Evolutionary conservation across 2,797 vertebrate genomes (phyloP), one percentile per base, ranked within the genome.

Genomic region (Coregonus ussuriensis): DNA sequence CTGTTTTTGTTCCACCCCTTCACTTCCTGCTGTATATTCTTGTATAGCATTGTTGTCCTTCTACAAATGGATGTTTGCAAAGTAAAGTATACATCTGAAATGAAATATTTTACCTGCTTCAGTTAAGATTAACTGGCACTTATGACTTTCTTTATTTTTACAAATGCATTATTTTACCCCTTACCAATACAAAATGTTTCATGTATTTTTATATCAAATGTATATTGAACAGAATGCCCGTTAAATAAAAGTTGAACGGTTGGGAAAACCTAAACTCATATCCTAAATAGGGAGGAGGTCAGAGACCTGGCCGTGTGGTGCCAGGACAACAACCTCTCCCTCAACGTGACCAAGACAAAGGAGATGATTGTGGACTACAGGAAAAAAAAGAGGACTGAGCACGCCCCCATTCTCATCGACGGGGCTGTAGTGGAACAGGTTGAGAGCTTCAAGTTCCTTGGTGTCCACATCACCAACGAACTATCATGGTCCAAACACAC

Each of bases 1-100:
- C 84, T 82, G 71, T 29, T 51, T 63, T 59, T 71, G 63, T 25
- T 33, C 21, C 16, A 62, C 59, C 63, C 9, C 21, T 62, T 66
- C 47, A 37, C 29, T 79, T 75, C 25, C 70, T 67, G 62, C 62
- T 31, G 18, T n/a, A 33, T 71, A 18, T 35, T 16, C 35, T n/a
- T 65, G 65, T 18, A 56, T 68, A 31, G 52, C 63, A 21, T 16
- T 67, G 29, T 80, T n/a, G 21, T 65, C 25, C 37, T 25, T 33
- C 9, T 9, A 31, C 13, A 29, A 59, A 77, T 47, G 41, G 62
- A 37, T 6, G 11, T n/a, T n/a, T n/a, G n/a, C n/a, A n/a, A n/a
- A n/a, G n/a, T n/a, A n/a, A n/a, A n/a, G n/a, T n/a, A n/a, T n/a
- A n/a, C n/a, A 18, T 54, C 4, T 54, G 69, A 68, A 75, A 67